Evolutionary conservation across 1,140 invertebrate species (phyloP).

Genomic region (Caerostris darwini): DNA sequence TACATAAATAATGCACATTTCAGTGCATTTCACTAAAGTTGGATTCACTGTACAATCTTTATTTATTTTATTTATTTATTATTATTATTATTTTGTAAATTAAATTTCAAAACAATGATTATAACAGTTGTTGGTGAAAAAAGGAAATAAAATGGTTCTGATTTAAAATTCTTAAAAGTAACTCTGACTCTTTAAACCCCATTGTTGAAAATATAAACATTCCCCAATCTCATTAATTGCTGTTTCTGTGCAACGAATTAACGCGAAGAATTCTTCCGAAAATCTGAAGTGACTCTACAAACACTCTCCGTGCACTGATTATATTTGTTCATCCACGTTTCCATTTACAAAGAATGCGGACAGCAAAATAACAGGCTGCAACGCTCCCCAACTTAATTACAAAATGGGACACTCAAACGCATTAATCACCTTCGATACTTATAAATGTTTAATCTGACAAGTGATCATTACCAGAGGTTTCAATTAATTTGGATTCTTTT

Average conservation of each 20-base stretch:
- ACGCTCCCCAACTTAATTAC: slow-evolving; percentile 12
- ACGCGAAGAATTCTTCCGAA: not conserved
- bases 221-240: too few relatives aligned
- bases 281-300: not conserved
- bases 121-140: too few relatives aligned
- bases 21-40: too few relatives aligned
- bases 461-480: slow-evolving; percentile 22
- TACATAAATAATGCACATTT: too few relatives aligned
- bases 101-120: too few relatives aligned
- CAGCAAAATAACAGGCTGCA: not conserved
- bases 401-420: slow-evolving; percentile 16
- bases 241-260: not conserved
- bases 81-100: too few relatives aligned
- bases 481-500: not conserved
- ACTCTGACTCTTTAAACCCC: too few relatives aligned
- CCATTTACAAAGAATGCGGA: slow-evolving; percentile 35
- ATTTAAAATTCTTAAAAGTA: too few relatives aligned
- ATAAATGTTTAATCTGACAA: slow-evolving; percentile 40
- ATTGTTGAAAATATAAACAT: too few relatives aligned
- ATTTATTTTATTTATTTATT: too few relatives aligned
- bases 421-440: slow-evolving; percentile 28
- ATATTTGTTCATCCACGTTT: not conserved
- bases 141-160: too few relatives aligned
- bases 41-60: too few relatives aligned
- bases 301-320: not conserved